Evolutionary conservation across 2,888 invertebrate species (phyloP).

Genomic region (Dysmachus trigonus): DNA sequence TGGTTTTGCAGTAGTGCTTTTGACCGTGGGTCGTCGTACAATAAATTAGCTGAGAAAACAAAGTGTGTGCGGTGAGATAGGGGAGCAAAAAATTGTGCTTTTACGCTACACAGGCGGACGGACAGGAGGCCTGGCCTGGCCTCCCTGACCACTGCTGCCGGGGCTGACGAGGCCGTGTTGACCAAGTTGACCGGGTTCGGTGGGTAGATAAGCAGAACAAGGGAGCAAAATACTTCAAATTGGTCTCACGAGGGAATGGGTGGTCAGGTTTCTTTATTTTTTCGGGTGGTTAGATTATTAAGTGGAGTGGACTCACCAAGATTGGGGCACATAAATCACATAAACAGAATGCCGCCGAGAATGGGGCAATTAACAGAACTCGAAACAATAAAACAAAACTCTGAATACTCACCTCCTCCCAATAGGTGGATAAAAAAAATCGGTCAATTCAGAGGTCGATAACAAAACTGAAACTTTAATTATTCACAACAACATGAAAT

Average conservation of each 20-base stretch:
- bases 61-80: neutral
- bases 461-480: neutral
- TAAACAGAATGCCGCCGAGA: neutral
- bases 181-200: neutral
- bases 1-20: conserved; percentile 6
- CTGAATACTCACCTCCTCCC: neutral
- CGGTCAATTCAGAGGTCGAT: neutral
- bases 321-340: neutral
- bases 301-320: neutral
- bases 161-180: neutral
- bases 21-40: conserved; percentile 35
- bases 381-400: neutral
- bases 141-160: neutral
- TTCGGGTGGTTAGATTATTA: neutral
- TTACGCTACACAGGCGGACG: neutral
- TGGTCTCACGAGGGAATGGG: neutral
- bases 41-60: conserved; percentile 23
- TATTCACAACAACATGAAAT: neutral
- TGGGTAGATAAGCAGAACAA: neutral
- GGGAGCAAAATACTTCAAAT: conserved; percentile 4
- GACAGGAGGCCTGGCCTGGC: neutral
- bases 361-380: neutral
- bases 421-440: neutral
- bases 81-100: neutral
- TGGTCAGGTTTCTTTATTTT: neutral